These are phyloP conservation scores for Sula dactylatra DNA, from an alignment of 2,113 vertebrate genomes.

Conservation along the genomic window DNA sequence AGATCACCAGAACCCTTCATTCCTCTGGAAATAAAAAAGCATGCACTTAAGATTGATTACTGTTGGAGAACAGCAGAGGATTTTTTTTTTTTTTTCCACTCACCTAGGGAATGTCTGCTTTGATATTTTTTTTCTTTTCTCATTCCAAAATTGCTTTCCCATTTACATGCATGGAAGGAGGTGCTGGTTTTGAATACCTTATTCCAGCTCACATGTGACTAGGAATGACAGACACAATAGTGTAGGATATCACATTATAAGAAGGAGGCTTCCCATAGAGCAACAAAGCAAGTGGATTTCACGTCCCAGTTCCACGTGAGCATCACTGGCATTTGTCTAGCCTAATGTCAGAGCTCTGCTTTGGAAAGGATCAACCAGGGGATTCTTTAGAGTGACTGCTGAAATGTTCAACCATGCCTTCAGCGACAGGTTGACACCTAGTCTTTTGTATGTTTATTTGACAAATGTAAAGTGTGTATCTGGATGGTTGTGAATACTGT, in stretches of 20 bases:
- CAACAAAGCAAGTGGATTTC: neutral
- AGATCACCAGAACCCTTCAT: constrained; percentile 22
- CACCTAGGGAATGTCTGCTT: neutral
- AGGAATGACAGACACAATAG: neutral
- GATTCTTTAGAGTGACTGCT: neutral
- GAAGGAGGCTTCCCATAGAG: neutral
- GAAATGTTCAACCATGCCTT: neutral
- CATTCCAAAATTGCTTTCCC: neutral
- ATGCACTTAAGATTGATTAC: constrained; percentile 52
- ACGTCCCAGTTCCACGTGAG: neutral
- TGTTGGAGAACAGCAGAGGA: constrained; percentile 57
- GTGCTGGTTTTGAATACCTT: neutral
- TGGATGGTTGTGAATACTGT: neutral
- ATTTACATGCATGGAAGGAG: neutral
- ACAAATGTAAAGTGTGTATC: neutral
- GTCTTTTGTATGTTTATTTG: neutral
- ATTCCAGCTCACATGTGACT: neutral
- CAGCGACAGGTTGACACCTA: neutral
- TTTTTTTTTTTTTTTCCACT: constrained; percentile 6
- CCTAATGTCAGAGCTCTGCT: neutral
- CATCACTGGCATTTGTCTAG: neutral
- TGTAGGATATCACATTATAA: neutral
- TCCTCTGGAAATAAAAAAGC: constrained; percentile 29
- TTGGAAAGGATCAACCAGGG: neutral
- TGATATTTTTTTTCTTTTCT: neutral